These are phyloP conservation scores for Acleris literana DNA, from an alignment of 2,888 invertebrate genomes.

Conservation along the genomic window DNA sequence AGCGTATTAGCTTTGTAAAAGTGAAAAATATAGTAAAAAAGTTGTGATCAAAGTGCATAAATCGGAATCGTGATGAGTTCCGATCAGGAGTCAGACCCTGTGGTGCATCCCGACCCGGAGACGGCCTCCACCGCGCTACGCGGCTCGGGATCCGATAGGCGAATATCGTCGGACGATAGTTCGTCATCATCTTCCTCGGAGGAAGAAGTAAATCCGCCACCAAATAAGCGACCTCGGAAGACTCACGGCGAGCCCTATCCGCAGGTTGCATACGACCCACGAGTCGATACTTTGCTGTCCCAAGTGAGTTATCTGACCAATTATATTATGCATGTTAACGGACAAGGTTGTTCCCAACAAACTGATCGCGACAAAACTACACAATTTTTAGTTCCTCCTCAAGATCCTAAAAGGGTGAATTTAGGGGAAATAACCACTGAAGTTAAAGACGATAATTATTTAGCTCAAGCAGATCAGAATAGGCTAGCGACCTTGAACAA, in stretches of 20 bases:
- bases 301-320: too few species aligned
- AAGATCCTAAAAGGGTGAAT: slow-evolving; percentile 15
- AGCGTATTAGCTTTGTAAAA: too few species aligned
- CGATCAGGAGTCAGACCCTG: too few species aligned
- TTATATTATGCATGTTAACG: too few species aligned
- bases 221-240: background rate
- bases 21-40: too few species aligned
- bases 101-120: background rate
- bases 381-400: slow-evolving; percentile 36
- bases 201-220: background rate
- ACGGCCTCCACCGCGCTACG: background rate
- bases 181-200: slow-evolving; percentile 3
- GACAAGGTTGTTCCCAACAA: too few species aligned
- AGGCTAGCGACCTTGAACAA: background rate
- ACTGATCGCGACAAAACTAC: background rate
- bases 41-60: too few species aligned
- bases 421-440: slow-evolving; percentile 18
- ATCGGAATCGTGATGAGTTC: too few species aligned
- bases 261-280: too few species aligned
- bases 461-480: background rate
- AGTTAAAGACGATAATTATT: background rate
- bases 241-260: too few species aligned
- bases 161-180: background rate
- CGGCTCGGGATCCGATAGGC: background rate
- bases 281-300: too few species aligned